These are phyloP conservation scores for Pelosia muscerda DNA, from an alignment of 2,888 invertebrate genomes.

Conservation along the genomic window DNA sequence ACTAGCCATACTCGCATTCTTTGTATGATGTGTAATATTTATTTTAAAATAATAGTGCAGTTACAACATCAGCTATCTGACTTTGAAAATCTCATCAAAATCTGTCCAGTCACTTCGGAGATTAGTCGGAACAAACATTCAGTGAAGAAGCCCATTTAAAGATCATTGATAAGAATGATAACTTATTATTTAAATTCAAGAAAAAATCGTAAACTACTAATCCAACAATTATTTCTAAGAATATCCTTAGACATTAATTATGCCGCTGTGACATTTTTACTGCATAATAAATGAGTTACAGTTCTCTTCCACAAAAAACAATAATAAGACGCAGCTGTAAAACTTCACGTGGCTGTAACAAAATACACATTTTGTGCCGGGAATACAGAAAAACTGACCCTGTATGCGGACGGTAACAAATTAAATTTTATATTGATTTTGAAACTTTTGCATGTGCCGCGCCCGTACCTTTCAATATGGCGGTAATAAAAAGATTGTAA, in stretches of 20 bases:
- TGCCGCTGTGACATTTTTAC: slow-evolving; percentile 64
- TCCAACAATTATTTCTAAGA: slow-evolving; percentile 52
- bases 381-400: slow-evolving; percentile 64
- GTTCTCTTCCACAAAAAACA: slow-evolving; percentile 51
- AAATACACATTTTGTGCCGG: slow-evolving; percentile 63
- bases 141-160: neutral
- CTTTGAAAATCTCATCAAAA: neutral
- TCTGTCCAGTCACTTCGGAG: neutral
- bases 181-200: too few relatives aligned
- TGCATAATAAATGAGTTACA: slow-evolving; percentile 66
- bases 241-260: slow-evolving; percentile 58
- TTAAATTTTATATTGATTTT: slow-evolving; percentile 34
- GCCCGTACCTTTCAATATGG: slow-evolving; percentile 37
- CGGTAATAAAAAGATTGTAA: slow-evolving; percentile 42
- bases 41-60: too few relatives aligned
- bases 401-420: slow-evolving; percentile 37
- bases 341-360: slow-evolving; percentile 65
- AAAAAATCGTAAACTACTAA: slow-evolving; percentile 10
- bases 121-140: neutral
- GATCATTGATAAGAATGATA: neutral
- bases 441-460: slow-evolving; percentile 44
- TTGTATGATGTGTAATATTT: too few relatives aligned
- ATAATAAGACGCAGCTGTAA: slow-evolving; percentile 67
- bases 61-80: neutral
- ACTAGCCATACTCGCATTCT: too few relatives aligned